Percentiles rank a stretch among this genome's conserved stretches.
These are phyloP conservation scores for Platypus cylindrus DNA, from an alignment of 2,888 invertebrate species.

Conservation along the genomic window DNA sequence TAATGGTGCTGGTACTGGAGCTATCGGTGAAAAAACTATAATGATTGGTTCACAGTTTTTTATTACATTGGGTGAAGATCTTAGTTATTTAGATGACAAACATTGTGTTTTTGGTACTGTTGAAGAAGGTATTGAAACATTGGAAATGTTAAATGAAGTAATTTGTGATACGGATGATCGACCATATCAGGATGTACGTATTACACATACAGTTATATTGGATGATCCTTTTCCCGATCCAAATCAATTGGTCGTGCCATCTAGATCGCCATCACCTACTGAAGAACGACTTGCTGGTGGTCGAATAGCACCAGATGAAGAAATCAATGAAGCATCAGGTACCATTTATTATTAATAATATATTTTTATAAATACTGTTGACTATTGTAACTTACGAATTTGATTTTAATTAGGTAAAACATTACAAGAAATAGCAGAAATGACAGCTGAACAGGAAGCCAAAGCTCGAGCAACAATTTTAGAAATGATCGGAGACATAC, in stretches of 20 bases:
- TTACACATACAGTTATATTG: constrained; percentile 90
- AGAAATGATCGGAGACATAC: constrained; percentile 96
- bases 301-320: constrained; percentile 87
- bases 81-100: constrained; percentile 77
- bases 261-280: constrained; percentile 80
- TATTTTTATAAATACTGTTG: neutral
- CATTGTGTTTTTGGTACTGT: constrained; percentile 96
- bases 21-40: too few species aligned
- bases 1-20: too few species aligned
- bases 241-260: constrained; percentile 59
- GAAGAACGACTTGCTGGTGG: constrained; percentile 66
- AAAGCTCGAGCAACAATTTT: constrained; percentile 93
- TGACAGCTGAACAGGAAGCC: constrained; percentile 82
- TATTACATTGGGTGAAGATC: constrained; percentile 64
- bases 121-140: constrained; percentile 77
- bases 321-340: constrained; percentile 65
- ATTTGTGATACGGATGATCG: constrained; percentile 82
- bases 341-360: neutral
- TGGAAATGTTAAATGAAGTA: constrained; percentile 83
- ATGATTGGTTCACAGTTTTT: constrained; percentile 94
- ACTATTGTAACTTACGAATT: neutral
- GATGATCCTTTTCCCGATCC: constrained; percentile 96
- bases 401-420: constrained; percentile 48
- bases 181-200: constrained; percentile 90
- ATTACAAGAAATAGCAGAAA: constrained; percentile 74